phyloP scores from a whole-genome alignment of 2,113 vertebrate species.

The Natator depressus region DNA sequence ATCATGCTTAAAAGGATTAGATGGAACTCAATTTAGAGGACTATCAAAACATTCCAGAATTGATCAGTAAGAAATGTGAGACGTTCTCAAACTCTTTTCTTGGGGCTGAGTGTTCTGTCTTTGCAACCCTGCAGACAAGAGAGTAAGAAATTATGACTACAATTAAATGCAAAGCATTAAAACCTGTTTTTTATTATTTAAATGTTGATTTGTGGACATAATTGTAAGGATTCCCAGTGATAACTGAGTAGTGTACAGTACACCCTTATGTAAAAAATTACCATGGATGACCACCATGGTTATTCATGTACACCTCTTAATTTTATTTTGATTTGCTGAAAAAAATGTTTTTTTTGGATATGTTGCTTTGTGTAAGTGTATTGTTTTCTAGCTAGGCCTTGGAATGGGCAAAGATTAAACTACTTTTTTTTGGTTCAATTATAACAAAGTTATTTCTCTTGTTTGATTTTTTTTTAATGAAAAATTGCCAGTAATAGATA shows the following conservation, averaged over 20 bases:
- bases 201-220: background rate
- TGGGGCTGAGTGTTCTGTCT: background rate
- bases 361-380: background rate
- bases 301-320: background rate
- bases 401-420: background rate
- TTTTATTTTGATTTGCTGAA: background rate
- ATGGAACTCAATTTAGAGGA: background rate
- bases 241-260: background rate
- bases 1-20: background rate
- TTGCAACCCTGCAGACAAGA: background rate
- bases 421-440: background rate
- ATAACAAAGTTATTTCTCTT: background rate
- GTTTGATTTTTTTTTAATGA: background rate
- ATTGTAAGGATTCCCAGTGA: background rate
- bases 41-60: background rate
- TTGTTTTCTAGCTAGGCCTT: background rate
- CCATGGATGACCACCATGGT: background rate
- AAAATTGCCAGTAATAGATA: background rate
- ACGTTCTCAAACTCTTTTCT: background rate
- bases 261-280: background rate
- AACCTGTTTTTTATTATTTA: background rate
- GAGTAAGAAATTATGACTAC: background rate
- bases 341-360: background rate
- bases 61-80: background rate
- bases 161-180: background rate